Base-by-base conservation (phyloP, 2,888 invertebrate species). In the Campopleginae sp. region DNA sequence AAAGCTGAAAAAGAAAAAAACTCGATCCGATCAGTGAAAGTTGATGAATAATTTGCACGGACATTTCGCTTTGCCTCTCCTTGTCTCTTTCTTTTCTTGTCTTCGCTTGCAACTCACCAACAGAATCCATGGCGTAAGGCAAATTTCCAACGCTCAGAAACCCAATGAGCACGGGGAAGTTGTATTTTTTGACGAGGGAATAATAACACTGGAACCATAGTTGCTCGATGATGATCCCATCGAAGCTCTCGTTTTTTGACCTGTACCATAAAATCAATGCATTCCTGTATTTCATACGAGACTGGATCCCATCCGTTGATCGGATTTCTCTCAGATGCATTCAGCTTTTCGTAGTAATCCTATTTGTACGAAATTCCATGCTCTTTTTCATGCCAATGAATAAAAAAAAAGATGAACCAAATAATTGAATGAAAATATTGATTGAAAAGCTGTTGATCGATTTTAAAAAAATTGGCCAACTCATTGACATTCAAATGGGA, bases 191-290 rank as follows among this genome's bases (percentile, higher is more conserved):
- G 23, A 92, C 92, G 70, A 93, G 89, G 48, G 89, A 87, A 86
- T 93, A 92, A 89, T 91, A 93, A 80, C 92, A 92, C 84, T 93
- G 92, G 86, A 88, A 93, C 92, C 92, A 92, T 66, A 93, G 89
- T 80, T 92, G 92, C 84, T 93, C 92, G 81, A 92, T 91, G 44
- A 92, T 87, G 65, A 93, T 89, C n/a, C 89, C 92, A 84, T 93
- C 91, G 85, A 91, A 92, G 23, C 86, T 92, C 78, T 89, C 88
- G 84, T 91, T 58, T 27, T 58, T 92, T 72, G 87, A 88, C 46
- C 87, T 86, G 63, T 89, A 90, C 78, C 14, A 8, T 6, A 87
- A 91, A 65, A 74, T 66, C 31, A 27, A 70, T 63, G 80, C 33
- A 80, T 77, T 78, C 63, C 17, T 14, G 19, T 12, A 51, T 77